A percentile compares a stretch with the other conserved stretches of the same genome.
Conservation (phyloP, 2,888 invertebrate genomes). For the Patella pellucida region DNA sequence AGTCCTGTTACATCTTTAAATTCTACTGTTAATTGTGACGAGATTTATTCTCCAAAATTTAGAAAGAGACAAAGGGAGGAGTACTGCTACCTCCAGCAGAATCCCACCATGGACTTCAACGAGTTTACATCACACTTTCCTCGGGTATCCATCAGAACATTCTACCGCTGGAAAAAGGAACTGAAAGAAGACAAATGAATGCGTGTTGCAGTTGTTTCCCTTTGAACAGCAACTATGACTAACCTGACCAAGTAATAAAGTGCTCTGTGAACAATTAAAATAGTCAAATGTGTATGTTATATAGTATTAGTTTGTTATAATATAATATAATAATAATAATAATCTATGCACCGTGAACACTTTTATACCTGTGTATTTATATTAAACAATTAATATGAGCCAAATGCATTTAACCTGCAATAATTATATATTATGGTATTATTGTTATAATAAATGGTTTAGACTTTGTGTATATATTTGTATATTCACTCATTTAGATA, state of each 20-base stretch:
- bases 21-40: background rate
- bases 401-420: slow-evolving; percentile 8
- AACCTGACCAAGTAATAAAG: background rate
- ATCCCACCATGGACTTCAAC: slow-evolving; percentile 39
- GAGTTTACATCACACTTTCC: slow-evolving; percentile 37
- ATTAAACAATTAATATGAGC: background rate
- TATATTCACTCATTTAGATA: slow-evolving; percentile 1
- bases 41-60: slow-evolving; percentile 33
- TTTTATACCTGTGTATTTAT: background rate
- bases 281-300: background rate
- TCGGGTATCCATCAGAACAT: slow-evolving; percentile 40
- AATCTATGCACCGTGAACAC: slow-evolving; percentile 4
- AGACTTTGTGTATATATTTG: background rate
- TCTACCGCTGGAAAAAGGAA: slow-evolving; percentile 45
- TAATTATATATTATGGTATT: slow-evolving; percentile 9
- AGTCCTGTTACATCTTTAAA: background rate
- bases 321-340: background rate
- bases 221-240: too few relatives aligned
- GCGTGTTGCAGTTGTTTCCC: too few relatives aligned
- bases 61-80: slow-evolving; percentile 39
- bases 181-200: slow-evolving; percentile 18
- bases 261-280: background rate
- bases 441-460: slow-evolving; percentile 1
- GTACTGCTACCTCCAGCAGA: slow-evolving; percentile 41
- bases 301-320: slow-evolving; percentile 1